phyloP scores from a whole-genome alignment of 35 echinoderm and acorn worm genomes.

The Ophiothrix spiculata region DNA sequence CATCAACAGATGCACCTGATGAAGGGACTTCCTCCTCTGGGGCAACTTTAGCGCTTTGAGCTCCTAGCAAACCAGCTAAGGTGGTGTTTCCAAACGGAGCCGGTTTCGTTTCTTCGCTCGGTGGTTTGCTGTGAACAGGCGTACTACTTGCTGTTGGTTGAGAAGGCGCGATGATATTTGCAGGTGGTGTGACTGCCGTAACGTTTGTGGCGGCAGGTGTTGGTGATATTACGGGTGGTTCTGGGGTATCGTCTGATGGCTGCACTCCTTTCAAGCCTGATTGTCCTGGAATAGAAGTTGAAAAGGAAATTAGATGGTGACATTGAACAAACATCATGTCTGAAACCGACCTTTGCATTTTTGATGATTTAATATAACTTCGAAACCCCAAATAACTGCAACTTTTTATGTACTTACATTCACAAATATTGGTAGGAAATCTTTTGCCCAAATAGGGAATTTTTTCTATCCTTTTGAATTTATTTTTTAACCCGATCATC shows the following conservation, averaged over 20 bases:
- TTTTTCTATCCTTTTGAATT: too few species aligned
- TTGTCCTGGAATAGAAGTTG: neutral
- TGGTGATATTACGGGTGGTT: neutral
- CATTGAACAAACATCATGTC: too few species aligned
- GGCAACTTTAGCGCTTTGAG: neutral
- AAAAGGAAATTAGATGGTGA: too few species aligned
- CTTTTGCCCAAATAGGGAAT: too few species aligned
- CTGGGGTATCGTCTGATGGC: neutral
- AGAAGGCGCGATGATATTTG: neutral
- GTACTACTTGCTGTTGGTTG: constrained; percentile 15
- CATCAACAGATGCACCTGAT: neutral
- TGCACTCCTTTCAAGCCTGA: neutral
- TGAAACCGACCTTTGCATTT: too few species aligned
- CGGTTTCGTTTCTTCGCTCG: neutral
- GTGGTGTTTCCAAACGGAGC: neutral
- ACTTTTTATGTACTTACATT: too few species aligned
- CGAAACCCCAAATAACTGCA: too few species aligned
- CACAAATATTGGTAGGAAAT: too few species aligned
- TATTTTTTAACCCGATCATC: too few species aligned
- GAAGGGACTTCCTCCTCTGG: neutral
- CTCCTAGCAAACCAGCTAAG: neutral
- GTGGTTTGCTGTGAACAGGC: neutral
- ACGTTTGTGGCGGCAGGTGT: neutral
- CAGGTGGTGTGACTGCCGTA: neutral
- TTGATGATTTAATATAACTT: too few species aligned